Evolutionary conservation across 1,140 invertebrate species (phyloP), one percentile per base, ranked within the genome.

Genomic region (Ectropis grisescens): DNA sequence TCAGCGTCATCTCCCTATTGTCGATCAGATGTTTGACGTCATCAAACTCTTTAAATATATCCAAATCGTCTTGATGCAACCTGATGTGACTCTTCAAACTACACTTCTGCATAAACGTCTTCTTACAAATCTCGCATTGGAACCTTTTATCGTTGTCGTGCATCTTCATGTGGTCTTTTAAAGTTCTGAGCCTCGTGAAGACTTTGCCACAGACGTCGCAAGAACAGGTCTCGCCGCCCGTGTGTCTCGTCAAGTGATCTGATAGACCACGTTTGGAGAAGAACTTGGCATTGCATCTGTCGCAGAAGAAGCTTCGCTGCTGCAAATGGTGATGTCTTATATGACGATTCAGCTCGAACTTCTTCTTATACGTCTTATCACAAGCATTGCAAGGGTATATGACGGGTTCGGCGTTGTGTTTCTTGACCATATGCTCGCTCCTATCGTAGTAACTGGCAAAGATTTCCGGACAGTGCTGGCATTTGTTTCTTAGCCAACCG

Each of bases 201-300:
- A 75, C 57, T 27, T 86, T 93, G 8, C 89, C 88, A 58, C 94
- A 96, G 1, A 92, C 88, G 8, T 84, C 78, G 64, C 93, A 96
- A 7, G 91, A 64, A 39, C 72, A 86, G 8, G 58, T 36, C 19
- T 75, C 58, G 0, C 60, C 57, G n/a, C 71, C 78, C 0, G 58
- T 50, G 29, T 84, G 80, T 13, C 65, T 58, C 13, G 61, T 49
- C 34, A 76, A 45, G 13, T 82, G 76, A 29, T 81, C 76, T 0
- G 70, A 69, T 1, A 87, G 51, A 11, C 72, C 76, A 0, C 68
- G 54, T 32, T 80, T 81, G 2, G 78, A 76, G 38, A 69, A 82
- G 49, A 82, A 83, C 33, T 71, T 75, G 0, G 70, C 60, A 11
- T 78, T 80, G 47, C 84, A 85, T 26, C 70, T 69, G 19, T 74